Evolutionary conservation across 2,888 invertebrate species (phyloP), one percentile per base, ranked within the genome.

Genomic region (Lepetodrilus schrolli): DNA sequence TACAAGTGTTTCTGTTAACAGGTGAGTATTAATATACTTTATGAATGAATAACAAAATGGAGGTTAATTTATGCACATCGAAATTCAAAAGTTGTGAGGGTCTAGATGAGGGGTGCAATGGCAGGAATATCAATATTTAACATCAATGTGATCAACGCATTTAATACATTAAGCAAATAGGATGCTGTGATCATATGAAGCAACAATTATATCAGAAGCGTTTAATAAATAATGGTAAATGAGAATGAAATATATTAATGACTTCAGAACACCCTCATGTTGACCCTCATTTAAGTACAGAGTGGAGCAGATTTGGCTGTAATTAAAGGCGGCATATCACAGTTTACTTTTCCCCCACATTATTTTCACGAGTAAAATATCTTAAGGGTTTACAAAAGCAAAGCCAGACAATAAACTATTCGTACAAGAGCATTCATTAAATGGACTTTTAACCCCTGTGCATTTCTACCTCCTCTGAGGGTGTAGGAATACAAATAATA

Each of bases 11-110:
- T 17, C 26, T 58, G 43, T 17, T 30, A 58, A 58, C 58, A 58
- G 58, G 58, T 58, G 58, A 58, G 58, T 58, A 58, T 58, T 58
- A 30, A 34, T 17, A n/a, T n/a, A 34, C 26, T 58, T 30, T 58
- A 30, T 17, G 34, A 58, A 30, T 30, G 26, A 17, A 30, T 58
- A 58, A 58, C 58, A 58, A 34, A 13, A 43, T 13, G 23, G 58
- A 26, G 17, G 7, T 30, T 58, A 30, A 26, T 58, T 13, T 34
- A 58, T 58, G 58, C 58, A 58, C 34, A 58, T n/a, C 30, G 58
- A 43, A 43, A 10, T 58, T n/a, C 3, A 23, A 26, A 58, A 13
- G 34, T 17, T 5, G 1, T 30, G 58, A 58, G 58, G 58, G 58
- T 30, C n/a, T 10, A 26, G 58, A 58, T n/a, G 34, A 58, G 34